These are phyloP conservation scores for Ancistrus triradiatus DNA, from an alignment of 2,113 vertebrate species.

Conservation along the genomic window DNA sequence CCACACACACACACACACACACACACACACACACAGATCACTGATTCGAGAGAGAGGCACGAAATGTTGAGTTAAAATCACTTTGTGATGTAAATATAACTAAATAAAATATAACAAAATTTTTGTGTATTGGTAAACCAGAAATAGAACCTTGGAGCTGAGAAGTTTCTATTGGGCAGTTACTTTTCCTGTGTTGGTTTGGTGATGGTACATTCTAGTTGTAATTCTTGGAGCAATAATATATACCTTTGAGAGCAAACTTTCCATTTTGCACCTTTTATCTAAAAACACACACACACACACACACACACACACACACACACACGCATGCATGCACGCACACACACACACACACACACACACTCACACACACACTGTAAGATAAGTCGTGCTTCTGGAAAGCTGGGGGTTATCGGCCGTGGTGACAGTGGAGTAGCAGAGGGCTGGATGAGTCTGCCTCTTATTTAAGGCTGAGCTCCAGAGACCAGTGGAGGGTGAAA, in stretches of 20 bases:
- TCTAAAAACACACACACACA: not conserved
- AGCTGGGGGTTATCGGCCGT: constrained; percentile 53
- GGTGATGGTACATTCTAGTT: not conserved
- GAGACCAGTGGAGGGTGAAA: constrained; percentile 71
- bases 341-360: constrained; percentile 7
- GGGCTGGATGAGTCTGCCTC: constrained; percentile 50
- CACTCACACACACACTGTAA: constrained; percentile 42
- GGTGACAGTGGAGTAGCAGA: constrained; percentile 47
- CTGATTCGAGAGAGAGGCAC: constrained; percentile 7
- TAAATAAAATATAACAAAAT: not conserved
- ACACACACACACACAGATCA: not conserved
- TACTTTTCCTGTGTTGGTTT: not conserved
- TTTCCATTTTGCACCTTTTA: not conserved
- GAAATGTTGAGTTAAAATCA: not conserved
- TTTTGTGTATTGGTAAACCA: not conserved
- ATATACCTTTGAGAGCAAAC: constrained; percentile 8
- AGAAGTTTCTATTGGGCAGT: constrained; percentile 2
- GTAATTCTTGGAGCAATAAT: constrained; percentile 6
- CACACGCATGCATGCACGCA: constrained; percentile 12
- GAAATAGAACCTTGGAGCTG: not conserved
- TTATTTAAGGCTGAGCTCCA: constrained; percentile 52
- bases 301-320: constrained; percentile 27
- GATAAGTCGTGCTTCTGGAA: constrained; percentile 61
- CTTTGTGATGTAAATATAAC: not conserved
- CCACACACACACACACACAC: constrained; percentile 10